Percentiles rank a stretch among this genome's conserved stretches.
Evolutionary conservation across 1,140 invertebrate genomes (phyloP).

Genomic region (Phymorhynchus buccinoides): DNA sequence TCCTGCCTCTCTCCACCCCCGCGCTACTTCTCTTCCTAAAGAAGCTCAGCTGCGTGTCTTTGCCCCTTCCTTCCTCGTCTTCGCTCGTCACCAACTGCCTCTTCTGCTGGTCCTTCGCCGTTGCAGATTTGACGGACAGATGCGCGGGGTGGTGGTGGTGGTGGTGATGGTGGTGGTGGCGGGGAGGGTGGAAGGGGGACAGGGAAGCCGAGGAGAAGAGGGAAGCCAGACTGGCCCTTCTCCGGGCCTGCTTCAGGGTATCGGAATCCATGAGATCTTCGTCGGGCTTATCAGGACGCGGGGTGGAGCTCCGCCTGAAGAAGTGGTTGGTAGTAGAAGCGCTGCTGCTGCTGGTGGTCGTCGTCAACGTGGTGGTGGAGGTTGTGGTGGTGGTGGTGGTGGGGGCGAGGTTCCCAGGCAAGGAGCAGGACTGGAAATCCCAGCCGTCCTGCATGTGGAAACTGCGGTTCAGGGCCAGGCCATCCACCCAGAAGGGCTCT

Average conservation of each 20-base stretch:
- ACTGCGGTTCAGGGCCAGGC: constrained; percentile 51
- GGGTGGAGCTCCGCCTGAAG: constrained; percentile 24
- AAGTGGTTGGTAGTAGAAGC: background rate
- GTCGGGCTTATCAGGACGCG: background rate
- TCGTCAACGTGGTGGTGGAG: background rate
- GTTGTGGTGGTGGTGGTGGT: background rate
- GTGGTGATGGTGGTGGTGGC: constrained; percentile 1
- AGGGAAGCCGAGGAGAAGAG: background rate
- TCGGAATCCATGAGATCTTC: constrained; percentile 21
- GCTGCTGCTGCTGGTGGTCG: background rate
- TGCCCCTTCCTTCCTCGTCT: background rate
- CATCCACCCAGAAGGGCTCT: constrained; percentile 62
- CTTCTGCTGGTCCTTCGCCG: background rate
- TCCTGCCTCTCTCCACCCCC: background rate
- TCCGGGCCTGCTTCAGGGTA: background rate
- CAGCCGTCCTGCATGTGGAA: constrained; percentile 44
- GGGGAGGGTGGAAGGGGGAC: background rate
- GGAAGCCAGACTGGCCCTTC: constrained; percentile 29
- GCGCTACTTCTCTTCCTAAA: background rate
- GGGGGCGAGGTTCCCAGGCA: background rate
- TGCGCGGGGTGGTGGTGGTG: background rate
- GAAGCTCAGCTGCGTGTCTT: constrained; percentile 1
- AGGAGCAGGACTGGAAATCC: background rate
- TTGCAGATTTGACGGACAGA: background rate
- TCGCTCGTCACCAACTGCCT: background rate